Base-by-base conservation (phyloP, 2,113 vertebrate genomes). In the Heterochromis multidens region DNA sequence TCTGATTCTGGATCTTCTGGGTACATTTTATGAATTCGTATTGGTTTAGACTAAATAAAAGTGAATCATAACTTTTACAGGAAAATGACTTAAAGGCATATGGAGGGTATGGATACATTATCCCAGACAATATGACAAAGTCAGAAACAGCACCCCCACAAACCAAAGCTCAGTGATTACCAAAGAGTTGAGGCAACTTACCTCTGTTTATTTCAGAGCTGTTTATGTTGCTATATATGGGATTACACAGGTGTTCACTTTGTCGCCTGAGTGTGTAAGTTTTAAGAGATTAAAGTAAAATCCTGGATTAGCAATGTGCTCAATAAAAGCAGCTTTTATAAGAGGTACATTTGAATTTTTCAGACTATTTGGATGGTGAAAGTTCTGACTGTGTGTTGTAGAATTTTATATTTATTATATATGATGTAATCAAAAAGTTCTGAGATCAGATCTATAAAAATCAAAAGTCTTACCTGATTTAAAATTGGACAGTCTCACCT, bases 141-240 rank as follows among this genome's bases (percentile, higher is more conserved):
- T 40, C 52, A 31, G 62, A 61, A 25, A 23, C 59, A 4, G 81
- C 77, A 79, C 65, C 25, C 61, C 76, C 80, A 31, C 87, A 85
- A 56, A 89, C 82, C 82, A 79, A 85, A 85, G 67, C 43, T 56
- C 19, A 40, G 86, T 37, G 80, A 89, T 86, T 61, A 67, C 70
- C 60, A 63, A 27, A 62, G 60, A 31, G 65, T 33, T 62, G 77
- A 88, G 54, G 89, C 87, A 79, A 81, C 60, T 14, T 9, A 63
- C 59, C 10, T 82, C 27, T 80, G 72, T 57, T 72, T 79, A 60
- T 65, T 79, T 74, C 43, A 59, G 60, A 23, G 8, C 29, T 0
- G 11, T 5, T 77, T 37, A 19, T 54, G 27, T 84, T 10, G 11
- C 17, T 65, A 40, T 37, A 43, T 33, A 10, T 17, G 0, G 25